Conservation (phyloP, 2,888 invertebrate species). For the Exocentrus adspersus region DNA sequence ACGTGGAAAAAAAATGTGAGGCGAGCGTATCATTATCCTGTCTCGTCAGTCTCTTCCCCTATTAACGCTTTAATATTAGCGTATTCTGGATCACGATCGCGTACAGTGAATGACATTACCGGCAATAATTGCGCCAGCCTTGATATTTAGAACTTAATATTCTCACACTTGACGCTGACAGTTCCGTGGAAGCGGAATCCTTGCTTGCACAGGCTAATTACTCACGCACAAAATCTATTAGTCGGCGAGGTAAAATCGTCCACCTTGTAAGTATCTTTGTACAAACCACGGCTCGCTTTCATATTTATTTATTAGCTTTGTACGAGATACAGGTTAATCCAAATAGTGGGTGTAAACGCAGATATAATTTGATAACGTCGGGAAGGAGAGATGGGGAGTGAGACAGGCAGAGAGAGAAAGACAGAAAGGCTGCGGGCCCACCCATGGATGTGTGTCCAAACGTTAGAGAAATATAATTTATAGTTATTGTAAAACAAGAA, state of each 20-base stretch:
- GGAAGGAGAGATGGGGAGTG: too few species aligned
- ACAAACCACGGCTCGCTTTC: too few species aligned
- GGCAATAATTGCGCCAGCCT: constrained; percentile 22
- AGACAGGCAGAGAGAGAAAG: too few species aligned
- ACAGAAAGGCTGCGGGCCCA: constrained; percentile 8
- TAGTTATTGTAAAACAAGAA: constrained; percentile 27
- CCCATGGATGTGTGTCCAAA: constrained; percentile 23
- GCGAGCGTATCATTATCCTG: too few species aligned
- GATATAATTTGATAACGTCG: constrained; percentile 22
- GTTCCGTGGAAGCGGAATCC: constrained; percentile 23
- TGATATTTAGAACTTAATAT: constrained; percentile 29
- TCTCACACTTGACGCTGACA: constrained; percentile 29
- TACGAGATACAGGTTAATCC: constrained; percentile 14
- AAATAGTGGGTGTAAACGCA: constrained; percentile 26
- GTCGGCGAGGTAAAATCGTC: too few species aligned
- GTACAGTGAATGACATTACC: constrained; percentile 21
- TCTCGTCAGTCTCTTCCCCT: too few species aligned
- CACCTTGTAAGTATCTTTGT: background rate
- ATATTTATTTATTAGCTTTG: constrained; percentile 1
- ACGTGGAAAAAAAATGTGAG: too few species aligned
- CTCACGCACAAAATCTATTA: too few species aligned
- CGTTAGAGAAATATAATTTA: constrained; percentile 27
- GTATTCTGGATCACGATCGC: constrained; percentile 22
- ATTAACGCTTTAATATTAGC: constrained; percentile 3
- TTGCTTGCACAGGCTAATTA: too few species aligned